Base-by-base conservation (phyloP, 1,140 invertebrate species). In the Vollenhovia emeryi region DNA sequence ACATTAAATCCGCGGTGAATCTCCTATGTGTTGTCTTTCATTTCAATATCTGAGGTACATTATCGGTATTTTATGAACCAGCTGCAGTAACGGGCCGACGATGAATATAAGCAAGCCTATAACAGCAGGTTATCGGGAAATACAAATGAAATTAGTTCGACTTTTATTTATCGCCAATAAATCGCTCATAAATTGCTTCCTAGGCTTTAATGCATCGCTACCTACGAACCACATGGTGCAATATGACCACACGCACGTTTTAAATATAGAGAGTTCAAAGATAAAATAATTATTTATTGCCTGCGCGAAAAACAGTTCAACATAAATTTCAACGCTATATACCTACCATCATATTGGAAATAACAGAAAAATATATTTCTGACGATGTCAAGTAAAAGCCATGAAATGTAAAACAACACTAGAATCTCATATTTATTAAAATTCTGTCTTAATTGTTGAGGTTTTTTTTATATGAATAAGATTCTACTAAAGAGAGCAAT, bases 71-170 rank as follows among this genome's bases (percentile, higher is more conserved):
- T 66, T 78, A 78, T 40, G 21, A 66, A 66, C n/a, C 30, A 36
- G n/a, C 21, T 33, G 59, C 30, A 50, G 43, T 36, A 21, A 43
- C 27, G 11, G n/a, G 9, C 24, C 24, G 27, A 15, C 18, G 59
- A 75, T 50, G 43, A 78, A 66, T 78, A 71, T 80, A 80, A 80
- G 57, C 33, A 55, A 55, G 33, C 69, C 21, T 21, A 69, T 30
- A 80, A 69, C 36, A 71, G 64, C 64, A 71, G 78, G 18, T 68
- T 68, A 68, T 79, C 60, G 75, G 8, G 21, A 30, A 18, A 66
- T 48, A 40, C 21, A 78, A 78, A n/a, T 40, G 18, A 69, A 80
- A 80, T 71, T 80, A 80, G 33, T 80, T 80, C 3, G 43, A 80
- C 24, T 80, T 80, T 69, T 80, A 71, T 80, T 80, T 71, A 71